Evolutionary conservation across 2,113 vertebrate genomes (phyloP).

Genomic region (Erythrocebus patas): DNA sequence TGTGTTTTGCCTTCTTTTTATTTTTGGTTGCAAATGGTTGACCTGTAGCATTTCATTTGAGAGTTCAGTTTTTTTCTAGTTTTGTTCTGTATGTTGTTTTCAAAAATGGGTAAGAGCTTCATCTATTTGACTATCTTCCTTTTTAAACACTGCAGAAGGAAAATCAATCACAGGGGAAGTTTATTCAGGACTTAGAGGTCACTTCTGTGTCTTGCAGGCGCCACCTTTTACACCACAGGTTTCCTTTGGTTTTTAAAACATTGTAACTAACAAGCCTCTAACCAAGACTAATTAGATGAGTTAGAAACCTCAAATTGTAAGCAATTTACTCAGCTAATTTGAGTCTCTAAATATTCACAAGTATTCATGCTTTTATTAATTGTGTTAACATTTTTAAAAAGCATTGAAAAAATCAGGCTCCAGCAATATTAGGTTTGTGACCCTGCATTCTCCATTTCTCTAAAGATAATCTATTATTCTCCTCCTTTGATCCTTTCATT

Average conservation of each 20-base stretch:
- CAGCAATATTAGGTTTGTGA: neutral
- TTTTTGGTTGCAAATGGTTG: conserved; percentile 47
- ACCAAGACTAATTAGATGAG: conserved; percentile 67
- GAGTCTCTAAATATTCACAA: conserved; percentile 42
- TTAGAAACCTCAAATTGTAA: conserved; percentile 50
- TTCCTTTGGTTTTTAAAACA: conserved; percentile 63
- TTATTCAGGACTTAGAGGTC: conserved; percentile 69
- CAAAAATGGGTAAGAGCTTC: conserved; percentile 61
- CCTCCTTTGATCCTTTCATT: neutral
- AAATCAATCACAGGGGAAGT: conserved; percentile 62
- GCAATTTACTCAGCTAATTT: conserved; percentile 22
- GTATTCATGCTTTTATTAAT: conserved; percentile 63
- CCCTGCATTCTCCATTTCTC: neutral
- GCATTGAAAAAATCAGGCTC: neutral
- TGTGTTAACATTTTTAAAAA: conserved; percentile 17
- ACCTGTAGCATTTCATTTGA: neutral
- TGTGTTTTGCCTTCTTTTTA: neutral
- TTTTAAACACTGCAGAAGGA: conserved; percentile 67
- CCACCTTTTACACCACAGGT: conserved; percentile 24
- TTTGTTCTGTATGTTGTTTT: conserved; percentile 44
- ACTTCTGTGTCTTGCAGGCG: conserved; percentile 35
- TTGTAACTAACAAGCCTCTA: conserved; percentile 70
- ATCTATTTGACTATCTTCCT: conserved; percentile 68
- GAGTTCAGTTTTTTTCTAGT: conserved; percentile 24
- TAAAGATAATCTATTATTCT: neutral